Evolutionary conservation across 2,888 invertebrate species (phyloP).

Genomic region (Diabrotica balteata): DNA sequence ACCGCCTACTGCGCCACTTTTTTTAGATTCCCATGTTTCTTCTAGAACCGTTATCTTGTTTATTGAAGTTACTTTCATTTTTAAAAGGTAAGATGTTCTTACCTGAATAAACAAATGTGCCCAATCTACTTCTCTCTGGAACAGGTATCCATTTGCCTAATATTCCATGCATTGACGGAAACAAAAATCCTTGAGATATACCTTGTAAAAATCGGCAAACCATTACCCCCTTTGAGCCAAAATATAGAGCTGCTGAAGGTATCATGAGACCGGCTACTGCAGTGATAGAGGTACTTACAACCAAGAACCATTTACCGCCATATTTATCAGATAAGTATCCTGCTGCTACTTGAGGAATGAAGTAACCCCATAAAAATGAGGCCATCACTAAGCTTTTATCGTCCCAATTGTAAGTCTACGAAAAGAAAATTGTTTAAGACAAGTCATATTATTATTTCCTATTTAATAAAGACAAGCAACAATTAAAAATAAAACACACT

Average conservation of each 20-base stretch:
- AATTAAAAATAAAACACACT: no score
- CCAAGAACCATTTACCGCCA: conserved; percentile 77
- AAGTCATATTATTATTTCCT: no score
- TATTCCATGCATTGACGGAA: conserved; percentile 74
- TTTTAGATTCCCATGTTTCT: no score
- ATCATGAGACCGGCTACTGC: conserved; percentile 72
- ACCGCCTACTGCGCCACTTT: no score
- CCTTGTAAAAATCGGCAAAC: conserved; percentile 76
- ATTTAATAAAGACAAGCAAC: no score
- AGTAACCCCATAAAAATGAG: conserved; percentile 84
- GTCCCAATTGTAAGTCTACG: conserved; percentile 62
- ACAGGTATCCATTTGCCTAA: conserved; percentile 79
- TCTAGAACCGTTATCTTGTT: no score
- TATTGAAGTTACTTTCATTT: no score
- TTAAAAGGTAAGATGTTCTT: not conserved
- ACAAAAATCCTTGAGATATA: conserved; percentile 75
- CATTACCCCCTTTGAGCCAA: conserved; percentile 70
- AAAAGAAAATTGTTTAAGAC: not conserved
- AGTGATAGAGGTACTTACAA: conserved; percentile 66
- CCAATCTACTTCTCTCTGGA: conserved; percentile 72
- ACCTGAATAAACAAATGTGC: conserved; percentile 72
- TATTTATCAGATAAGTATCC: conserved; percentile 75
- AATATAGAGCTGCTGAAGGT: conserved; percentile 72
- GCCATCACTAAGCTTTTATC: conserved; percentile 68
- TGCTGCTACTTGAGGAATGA: conserved; percentile 75